phyloP scores from a whole-genome alignment of 2,888 invertebrate species.

The Doris montereyensis region DNA sequence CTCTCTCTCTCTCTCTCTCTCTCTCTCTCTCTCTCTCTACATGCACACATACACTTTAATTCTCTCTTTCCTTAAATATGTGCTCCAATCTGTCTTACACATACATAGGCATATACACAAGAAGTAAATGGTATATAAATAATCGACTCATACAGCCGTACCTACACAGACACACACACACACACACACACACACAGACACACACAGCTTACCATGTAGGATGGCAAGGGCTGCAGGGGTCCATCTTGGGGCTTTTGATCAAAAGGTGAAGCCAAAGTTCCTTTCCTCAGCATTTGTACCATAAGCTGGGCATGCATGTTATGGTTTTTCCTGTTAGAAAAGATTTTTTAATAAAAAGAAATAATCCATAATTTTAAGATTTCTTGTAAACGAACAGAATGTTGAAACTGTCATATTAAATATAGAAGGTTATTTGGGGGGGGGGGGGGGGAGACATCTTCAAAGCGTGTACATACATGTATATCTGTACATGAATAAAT shows the following conservation, averaged over 20 bases:
- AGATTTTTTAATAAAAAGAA: not conserved
- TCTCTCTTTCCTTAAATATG: no score
- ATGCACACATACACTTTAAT: no score
- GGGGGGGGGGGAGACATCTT: not conserved
- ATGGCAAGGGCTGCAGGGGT: conserved; percentile 62
- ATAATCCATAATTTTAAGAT: no score
- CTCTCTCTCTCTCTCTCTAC: not conserved
- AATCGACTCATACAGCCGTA: no score
- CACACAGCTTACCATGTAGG: conserved; percentile 63
- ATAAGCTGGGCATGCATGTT: conserved; percentile 68
- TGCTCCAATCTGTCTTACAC: no score
- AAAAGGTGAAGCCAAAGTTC: conserved; percentile 67
- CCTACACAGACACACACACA: no score
- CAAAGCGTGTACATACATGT: no score
- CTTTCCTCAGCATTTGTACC: conserved; percentile 69
- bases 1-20: not conserved
- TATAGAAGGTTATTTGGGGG: not conserved
- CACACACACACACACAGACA: not conserved
- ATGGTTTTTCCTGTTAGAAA: conserved; percentile 62
- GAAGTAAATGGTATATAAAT: no score
- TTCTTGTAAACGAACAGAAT: not conserved
- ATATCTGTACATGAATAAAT: no score
- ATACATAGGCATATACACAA: no score
- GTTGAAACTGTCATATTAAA: not conserved
- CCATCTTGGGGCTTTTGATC: conserved; percentile 67